Percentiles rank a stretch among this genome's conserved stretches.
phyloP scores from a whole-genome alignment of 2,113 vertebrate species.

The Hucho hucho region DNA sequence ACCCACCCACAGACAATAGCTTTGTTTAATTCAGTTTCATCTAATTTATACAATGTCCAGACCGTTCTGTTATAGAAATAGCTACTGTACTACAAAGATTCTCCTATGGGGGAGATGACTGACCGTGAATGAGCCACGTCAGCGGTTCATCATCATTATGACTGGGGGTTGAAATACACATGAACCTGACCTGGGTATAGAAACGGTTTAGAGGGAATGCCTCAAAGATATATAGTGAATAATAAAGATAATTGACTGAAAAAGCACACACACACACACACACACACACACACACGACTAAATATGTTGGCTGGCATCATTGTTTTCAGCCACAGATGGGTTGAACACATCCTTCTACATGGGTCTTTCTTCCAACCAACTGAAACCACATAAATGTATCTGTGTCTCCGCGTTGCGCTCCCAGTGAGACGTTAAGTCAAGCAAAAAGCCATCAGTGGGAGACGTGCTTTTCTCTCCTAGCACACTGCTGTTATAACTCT shows the following conservation, averaged over 20 bases:
- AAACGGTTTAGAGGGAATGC: neutral
- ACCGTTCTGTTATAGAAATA: neutral
- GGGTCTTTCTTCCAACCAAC: too few relatives aligned
- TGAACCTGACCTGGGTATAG: neutral
- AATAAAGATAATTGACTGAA: neutral
- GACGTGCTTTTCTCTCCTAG: neutral
- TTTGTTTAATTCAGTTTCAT: neutral
- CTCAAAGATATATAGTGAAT: neutral
- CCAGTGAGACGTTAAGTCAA: slow-evolving; percentile 27
- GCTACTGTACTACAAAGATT: neutral
- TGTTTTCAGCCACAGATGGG: too few relatives aligned
- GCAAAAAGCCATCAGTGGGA: slow-evolving; percentile 24
- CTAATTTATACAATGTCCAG: neutral
- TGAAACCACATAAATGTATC: slow-evolving; percentile 14
- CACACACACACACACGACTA: neutral
- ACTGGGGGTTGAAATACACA: neutral
- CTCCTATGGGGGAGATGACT: neutral
- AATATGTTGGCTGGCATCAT: too few relatives aligned
- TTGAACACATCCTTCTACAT: neutral
- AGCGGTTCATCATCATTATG: neutral
- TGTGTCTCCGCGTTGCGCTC: neutral
- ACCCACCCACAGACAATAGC: neutral
- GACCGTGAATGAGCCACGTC: neutral
- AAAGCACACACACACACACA: neutral
- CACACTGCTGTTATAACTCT: slow-evolving; percentile 21